Percentiles rank a stretch among this genome's conserved stretches.
Conservation (phyloP, 2,888 invertebrate species). For the Cataglyphis rosenhaueri region DNA sequence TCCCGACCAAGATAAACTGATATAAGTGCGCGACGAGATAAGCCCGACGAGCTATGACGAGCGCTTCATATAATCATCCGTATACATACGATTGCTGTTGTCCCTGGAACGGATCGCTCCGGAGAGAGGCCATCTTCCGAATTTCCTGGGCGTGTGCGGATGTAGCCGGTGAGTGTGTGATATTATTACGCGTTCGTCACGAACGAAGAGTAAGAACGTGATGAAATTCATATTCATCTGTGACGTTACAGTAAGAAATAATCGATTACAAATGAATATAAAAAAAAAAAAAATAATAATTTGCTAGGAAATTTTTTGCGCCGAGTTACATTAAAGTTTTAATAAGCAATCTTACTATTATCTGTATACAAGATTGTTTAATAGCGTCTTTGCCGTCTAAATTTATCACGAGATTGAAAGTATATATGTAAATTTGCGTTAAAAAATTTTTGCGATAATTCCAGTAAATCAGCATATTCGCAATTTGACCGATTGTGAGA, state of each 20-base stretch:
- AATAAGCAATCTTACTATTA: slow-evolving; percentile 9
- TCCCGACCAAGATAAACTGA: slow-evolving; percentile 71
- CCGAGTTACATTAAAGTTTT: not conserved
- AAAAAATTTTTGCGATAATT: not conserved
- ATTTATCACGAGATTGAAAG: not conserved
- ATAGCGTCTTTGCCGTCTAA: not conserved
- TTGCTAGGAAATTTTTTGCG: not conserved
- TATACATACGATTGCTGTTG: slow-evolving; percentile 45
- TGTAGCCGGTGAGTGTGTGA: slow-evolving; percentile 43
- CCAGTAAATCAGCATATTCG: not conserved
- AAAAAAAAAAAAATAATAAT: not conserved
- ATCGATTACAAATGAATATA: not conserved
- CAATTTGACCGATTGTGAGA: slow-evolving; percentile 3
- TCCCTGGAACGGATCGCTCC: slow-evolving; percentile 27
- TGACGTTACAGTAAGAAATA: not conserved
- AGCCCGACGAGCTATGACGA: slow-evolving; percentile 45
- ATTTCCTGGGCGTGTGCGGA: slow-evolving; percentile 27
- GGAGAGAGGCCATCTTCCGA: not conserved
- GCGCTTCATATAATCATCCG: slow-evolving; percentile 55
- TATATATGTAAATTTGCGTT: not conserved
- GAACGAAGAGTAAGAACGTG: not conserved
- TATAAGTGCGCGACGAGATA: slow-evolving; percentile 70
- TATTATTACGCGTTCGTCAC: slow-evolving; percentile 13
- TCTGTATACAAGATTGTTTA: not conserved
- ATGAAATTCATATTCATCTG: not conserved